Conservation (phyloP, 2,113 vertebrate species). For the Nipponia nippon region DNA sequence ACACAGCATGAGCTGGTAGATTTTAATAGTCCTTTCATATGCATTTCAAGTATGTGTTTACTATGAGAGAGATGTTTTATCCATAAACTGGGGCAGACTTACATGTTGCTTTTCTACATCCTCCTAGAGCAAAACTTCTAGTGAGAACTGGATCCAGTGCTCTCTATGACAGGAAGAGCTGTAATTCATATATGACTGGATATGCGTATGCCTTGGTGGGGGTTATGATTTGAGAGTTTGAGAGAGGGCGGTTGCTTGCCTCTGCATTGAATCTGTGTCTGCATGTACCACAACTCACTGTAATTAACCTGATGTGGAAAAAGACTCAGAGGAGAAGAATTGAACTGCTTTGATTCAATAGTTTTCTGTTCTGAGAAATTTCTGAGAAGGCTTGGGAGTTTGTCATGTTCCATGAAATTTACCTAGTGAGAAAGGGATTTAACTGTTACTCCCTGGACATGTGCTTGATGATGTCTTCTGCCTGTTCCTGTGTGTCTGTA, state of each 20-base stretch:
- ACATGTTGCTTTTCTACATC: neutral
- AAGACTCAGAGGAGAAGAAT: neutral
- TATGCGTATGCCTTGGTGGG: neutral
- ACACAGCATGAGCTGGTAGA: neutral
- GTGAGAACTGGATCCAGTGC: neutral
- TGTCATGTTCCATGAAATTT: rapidly evolving
- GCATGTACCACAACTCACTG: neutral
- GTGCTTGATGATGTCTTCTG: neutral
- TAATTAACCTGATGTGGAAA: neutral
- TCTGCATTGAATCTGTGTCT: neutral
- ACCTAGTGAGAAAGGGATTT: neutral
- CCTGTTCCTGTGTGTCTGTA: neutral
- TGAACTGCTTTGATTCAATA: neutral
- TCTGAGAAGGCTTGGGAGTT: neutral
- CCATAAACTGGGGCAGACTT: neutral
- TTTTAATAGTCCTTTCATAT: neutral
- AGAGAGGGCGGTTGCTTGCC: neutral
- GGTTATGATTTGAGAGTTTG: neutral
- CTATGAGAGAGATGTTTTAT: neutral
- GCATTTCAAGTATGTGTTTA: neutral
- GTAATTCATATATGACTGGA: neutral
- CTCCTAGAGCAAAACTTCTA: neutral
- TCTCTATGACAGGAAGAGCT: neutral
- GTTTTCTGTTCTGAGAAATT: neutral
- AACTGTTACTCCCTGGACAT: neutral